phyloP scores from a whole-genome alignment of 1,140 invertebrate species.

The Condylostylus longicornis region DNA sequence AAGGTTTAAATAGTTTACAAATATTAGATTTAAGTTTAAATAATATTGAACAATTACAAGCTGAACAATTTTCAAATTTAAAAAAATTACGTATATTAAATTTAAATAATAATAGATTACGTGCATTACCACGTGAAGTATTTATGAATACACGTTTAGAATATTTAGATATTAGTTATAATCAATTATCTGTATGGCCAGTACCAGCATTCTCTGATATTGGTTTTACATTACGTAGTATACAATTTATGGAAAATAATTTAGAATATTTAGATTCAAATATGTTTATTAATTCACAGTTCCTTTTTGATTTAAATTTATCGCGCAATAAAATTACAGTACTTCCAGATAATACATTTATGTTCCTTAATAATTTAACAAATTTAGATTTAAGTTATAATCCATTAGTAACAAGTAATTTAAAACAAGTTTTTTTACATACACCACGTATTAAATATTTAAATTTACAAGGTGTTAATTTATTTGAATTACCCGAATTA shows the following conservation, averaged over 20 bases:
- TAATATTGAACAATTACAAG: slow-evolving; percentile 54
- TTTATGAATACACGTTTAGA: slow-evolving; percentile 67
- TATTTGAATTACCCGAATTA: slow-evolving; percentile 55
- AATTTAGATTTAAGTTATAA: slow-evolving; percentile 68
- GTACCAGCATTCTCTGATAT: slow-evolving; percentile 54
- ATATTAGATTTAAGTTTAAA: slow-evolving; percentile 67
- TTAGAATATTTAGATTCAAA: slow-evolving; percentile 77
- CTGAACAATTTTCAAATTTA: slow-evolving; percentile 68
- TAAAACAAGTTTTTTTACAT: slow-evolving; percentile 80
- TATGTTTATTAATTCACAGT: slow-evolving; percentile 67
- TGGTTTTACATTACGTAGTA: slow-evolving; percentile 53
- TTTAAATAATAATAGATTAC: slow-evolving; percentile 58
- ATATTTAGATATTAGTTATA: slow-evolving; percentile 62
- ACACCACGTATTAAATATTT: slow-evolving; percentile 62
- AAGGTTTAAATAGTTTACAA: slow-evolving; percentile 54
- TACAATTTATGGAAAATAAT: slow-evolving; percentile 64
- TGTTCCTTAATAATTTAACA: slow-evolving; percentile 58
- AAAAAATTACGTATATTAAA: slow-evolving; percentile 59
- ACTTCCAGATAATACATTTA: slow-evolving; percentile 77
- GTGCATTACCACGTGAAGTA: slow-evolving; percentile 58
- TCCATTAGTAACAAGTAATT: slow-evolving; percentile 61
- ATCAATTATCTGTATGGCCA: slow-evolving; percentile 61
- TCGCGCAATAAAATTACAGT: slow-evolving; percentile 68
- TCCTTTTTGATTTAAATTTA: slow-evolving; percentile 61
- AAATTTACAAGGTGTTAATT: slow-evolving; percentile 55